Conservation (phyloP, 2,888 invertebrate species). For the Doris montereyensis region DNA sequence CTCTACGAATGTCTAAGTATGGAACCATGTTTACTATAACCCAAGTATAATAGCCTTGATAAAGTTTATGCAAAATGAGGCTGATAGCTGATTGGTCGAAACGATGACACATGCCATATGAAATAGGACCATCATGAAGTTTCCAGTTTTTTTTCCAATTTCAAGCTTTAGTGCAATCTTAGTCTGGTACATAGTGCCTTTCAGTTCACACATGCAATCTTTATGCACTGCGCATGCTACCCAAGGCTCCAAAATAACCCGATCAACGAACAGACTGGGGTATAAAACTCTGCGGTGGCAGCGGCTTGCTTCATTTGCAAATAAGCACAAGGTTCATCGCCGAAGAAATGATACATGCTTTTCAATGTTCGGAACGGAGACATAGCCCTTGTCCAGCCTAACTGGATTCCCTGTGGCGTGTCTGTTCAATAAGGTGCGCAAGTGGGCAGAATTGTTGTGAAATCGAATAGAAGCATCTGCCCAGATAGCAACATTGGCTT, state of each 20-base stretch:
- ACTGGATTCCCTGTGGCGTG: constrained; percentile 2
- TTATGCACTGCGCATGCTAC: constrained; percentile 34
- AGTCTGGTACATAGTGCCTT: not conserved
- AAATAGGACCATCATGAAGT: constrained; percentile 7
- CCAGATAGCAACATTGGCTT: constrained; percentile 31
- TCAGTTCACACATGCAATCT: constrained; percentile 37
- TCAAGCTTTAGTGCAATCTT: not conserved
- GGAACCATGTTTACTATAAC: not conserved
- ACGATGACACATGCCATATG: constrained; percentile 40
- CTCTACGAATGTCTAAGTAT: not conserved
- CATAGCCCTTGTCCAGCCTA: not conserved
- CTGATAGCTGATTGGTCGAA: constrained; percentile 41
- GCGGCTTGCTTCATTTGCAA: constrained; percentile 20
- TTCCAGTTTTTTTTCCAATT: not conserved
- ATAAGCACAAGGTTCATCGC: constrained; percentile 42
- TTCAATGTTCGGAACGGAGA: not conserved
- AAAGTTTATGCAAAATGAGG: constrained; percentile 38
- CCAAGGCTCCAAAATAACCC: constrained; percentile 41
- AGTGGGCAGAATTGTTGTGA: not conserved
- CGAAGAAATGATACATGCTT: constrained; percentile 39
- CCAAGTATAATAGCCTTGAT: constrained; percentile 19
- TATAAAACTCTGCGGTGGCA: constrained; percentile 27
- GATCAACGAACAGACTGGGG: constrained; percentile 36
- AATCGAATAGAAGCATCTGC: constrained; percentile 37
- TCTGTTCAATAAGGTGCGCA: not conserved